Percentiles rank a stretch among this genome's conserved stretches.
Evolutionary conservation across 1,140 invertebrate species (phyloP).

Genomic region (Protaetia brevitarsis): DNA sequence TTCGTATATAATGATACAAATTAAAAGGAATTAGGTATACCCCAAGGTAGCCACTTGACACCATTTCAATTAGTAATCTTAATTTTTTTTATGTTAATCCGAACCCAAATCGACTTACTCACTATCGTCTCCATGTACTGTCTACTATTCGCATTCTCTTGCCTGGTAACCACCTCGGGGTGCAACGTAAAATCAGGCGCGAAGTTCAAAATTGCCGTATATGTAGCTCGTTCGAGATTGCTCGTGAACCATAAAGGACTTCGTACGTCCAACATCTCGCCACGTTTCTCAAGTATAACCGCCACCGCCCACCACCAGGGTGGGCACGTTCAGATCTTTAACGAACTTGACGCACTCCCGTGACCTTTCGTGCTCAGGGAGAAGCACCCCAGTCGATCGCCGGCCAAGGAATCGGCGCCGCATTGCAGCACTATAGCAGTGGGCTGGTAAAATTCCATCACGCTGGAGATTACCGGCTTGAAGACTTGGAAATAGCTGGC

Average conservation of each 20-base stretch:
- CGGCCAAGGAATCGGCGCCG: constrained; percentile 95
- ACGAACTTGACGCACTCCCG: constrained; percentile 97
- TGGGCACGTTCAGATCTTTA: constrained; percentile 88
- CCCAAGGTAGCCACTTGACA: no score
- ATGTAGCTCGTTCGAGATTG: constrained; percentile 89
- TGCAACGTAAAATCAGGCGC: constrained; percentile 92
- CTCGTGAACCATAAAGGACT: constrained; percentile 84
- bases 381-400: constrained; percentile 85
- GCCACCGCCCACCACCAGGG: constrained; percentile 93
- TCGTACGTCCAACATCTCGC: constrained; percentile 99
- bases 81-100: no score
- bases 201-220: constrained; percentile 93
- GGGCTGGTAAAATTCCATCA: constrained; percentile 96
- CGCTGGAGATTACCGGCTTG: constrained; percentile 88
- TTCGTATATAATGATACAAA: no score
- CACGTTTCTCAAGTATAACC: constrained; percentile 98
- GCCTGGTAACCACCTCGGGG: constrained; percentile 78
- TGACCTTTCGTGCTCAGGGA: constrained; percentile 88
- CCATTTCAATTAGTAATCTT: no score
- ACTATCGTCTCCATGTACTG: constrained; percentile 87
- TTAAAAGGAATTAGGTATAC: no score
- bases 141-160: constrained; percentile 90
- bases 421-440: constrained; percentile 97
- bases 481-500: constrained; percentile 89
- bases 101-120: constrained; percentile 48